phyloP scores from a whole-genome alignment of 1,140 invertebrate species.

The Acyrthosiphon pisum region DNA sequence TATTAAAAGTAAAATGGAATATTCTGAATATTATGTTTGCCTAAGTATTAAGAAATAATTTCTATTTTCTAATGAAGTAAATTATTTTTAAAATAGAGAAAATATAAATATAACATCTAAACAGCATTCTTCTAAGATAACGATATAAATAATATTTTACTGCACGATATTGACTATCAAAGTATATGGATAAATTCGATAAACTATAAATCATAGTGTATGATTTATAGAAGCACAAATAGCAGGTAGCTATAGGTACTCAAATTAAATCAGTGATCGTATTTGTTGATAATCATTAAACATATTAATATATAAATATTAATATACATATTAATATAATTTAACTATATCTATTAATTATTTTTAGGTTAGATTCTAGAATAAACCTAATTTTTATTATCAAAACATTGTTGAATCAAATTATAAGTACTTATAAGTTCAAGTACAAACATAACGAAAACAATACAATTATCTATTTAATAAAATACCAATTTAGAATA shows the following conservation, averaged over 20 bases:
- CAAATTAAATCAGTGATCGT: background rate
- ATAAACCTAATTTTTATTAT: background rate
- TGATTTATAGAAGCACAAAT: background rate
- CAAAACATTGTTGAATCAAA: background rate
- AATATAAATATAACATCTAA: background rate
- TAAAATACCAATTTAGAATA: background rate
- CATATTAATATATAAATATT: too few species aligned
- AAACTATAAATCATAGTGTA: background rate
- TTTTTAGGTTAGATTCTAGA: too few species aligned
- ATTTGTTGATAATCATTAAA: background rate
- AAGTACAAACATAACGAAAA: background rate
- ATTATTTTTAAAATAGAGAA: background rate
- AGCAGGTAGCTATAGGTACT: background rate
- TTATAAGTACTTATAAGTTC: background rate
- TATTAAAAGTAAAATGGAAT: too few species aligned
- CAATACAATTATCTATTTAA: background rate
- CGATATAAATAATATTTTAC: background rate
- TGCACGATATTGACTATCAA: background rate
- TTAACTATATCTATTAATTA: background rate
- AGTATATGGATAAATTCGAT: background rate
- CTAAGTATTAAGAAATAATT: background rate
- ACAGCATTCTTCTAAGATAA: background rate
- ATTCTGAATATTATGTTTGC: too few species aligned
- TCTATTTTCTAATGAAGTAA: background rate
- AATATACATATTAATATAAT: too few species aligned